A percentile compares a stretch with the other conserved stretches of the same genome.
Evolutionary conservation across 2,797 vertebrate species (phyloP).

Genomic region (Melanotaenia nigrans): DNA sequence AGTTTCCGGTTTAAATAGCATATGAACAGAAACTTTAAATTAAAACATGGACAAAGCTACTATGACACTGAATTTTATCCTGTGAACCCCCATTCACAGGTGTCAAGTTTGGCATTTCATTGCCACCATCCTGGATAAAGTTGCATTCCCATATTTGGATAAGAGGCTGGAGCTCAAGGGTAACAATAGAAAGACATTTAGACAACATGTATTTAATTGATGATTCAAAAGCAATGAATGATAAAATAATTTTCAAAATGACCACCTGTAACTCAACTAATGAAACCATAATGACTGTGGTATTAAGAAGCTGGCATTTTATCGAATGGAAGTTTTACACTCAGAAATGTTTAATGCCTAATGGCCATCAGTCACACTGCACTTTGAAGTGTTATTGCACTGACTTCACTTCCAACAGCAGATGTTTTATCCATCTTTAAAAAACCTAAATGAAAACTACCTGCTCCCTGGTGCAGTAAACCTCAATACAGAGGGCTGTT

Average conservation of each 20-base stretch:
- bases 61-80: background rate
- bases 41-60: background rate
- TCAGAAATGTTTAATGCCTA: background rate
- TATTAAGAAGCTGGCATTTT: no score
- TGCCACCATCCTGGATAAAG: background rate
- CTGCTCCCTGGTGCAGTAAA: slow-evolving; percentile 14
- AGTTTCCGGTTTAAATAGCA: background rate
- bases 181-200: no score
- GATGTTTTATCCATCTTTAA: background rate
- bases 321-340: no score
- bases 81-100: background rate
- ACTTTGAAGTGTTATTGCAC: background rate
- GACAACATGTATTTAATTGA: background rate
- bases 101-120: background rate
- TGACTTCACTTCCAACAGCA: background rate
- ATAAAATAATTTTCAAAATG: background rate
- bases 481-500: slow-evolving; percentile 6
- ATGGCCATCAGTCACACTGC: background rate
- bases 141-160: no score
- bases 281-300: no score
- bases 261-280: background rate
- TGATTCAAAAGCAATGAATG: background rate
- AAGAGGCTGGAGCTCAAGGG: no score
- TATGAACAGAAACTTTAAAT: background rate
- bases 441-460: background rate